phyloP scores from a whole-genome alignment of 2,797 vertebrate genomes.

The Nyctalus aviator region DNA sequence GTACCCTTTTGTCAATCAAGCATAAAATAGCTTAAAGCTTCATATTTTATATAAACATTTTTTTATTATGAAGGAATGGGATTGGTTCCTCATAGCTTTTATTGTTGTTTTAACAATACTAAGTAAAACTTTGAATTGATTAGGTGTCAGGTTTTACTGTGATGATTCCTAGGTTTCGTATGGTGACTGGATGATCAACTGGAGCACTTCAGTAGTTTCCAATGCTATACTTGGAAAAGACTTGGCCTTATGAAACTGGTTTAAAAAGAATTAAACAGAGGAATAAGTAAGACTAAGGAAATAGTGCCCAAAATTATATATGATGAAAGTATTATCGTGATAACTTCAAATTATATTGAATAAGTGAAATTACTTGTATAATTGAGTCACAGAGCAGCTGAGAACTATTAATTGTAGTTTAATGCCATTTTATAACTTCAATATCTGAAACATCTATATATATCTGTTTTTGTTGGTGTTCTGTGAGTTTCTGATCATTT shows the following conservation, averaged over 20 bases:
- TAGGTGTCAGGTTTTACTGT: not conserved
- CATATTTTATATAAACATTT: not conserved
- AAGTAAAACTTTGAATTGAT: slow-evolving; percentile 18
- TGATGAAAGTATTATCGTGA: not conserved
- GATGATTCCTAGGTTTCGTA: not conserved
- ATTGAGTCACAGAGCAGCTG: not conserved
- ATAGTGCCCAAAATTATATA: not conserved
- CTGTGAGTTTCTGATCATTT: not conserved
- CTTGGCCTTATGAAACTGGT: not conserved
- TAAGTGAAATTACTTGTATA: slow-evolving; percentile 24
- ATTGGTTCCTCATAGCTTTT: slow-evolving; percentile 26
- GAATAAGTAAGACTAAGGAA: not conserved
- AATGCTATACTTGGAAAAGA: not conserved
- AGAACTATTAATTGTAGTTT: not conserved
- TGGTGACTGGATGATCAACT: not conserved
- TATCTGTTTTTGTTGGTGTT: not conserved
- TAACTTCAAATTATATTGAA: not conserved
- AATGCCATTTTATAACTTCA: not conserved
- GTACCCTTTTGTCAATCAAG: not conserved
- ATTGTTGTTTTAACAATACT: not conserved
- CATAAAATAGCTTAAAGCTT: slow-evolving; percentile 30
- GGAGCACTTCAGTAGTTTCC: not conserved
- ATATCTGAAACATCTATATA: not conserved
- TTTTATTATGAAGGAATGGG: not conserved
- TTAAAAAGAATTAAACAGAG: slow-evolving; percentile 9